Percentiles rank a stretch among this genome's conserved stretches.
Conservation (phyloP, 2,888 invertebrate species). For the Pasiphila rectangulata region DNA sequence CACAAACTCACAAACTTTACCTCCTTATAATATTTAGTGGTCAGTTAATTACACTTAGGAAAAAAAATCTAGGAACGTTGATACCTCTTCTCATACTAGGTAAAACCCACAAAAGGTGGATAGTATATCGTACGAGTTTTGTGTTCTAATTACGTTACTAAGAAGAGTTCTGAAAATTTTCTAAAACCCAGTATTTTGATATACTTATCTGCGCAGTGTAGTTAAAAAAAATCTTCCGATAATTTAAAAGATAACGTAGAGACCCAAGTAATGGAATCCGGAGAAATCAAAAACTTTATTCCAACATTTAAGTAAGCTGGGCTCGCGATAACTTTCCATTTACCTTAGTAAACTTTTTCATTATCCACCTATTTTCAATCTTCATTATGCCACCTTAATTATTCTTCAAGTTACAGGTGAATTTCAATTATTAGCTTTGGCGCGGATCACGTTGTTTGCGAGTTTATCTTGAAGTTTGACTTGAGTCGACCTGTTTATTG, state of each 20-base stretch:
- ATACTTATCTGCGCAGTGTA: no score
- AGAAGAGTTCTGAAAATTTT: no score
- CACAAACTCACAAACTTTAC: no score
- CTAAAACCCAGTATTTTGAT: no score
- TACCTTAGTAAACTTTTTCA: slow-evolving; percentile 27
- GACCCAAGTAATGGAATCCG: slow-evolving; percentile 27
- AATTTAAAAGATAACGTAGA: slow-evolving; percentile 27
- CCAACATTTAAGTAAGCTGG: slow-evolving; percentile 30
- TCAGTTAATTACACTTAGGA: slow-evolving; percentile 7
- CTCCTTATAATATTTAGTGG: no score
- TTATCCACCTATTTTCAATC: slow-evolving; percentile 25
- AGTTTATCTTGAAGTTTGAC: slow-evolving; percentile 7
- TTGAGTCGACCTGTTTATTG: neutral
- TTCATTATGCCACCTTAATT: slow-evolving; percentile 20
- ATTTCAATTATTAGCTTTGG: slow-evolving; percentile 15
- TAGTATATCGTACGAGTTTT: no score
- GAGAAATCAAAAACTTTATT: slow-evolving; percentile 30
- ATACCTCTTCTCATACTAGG: no score
- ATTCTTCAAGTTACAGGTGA: slow-evolving; percentile 17
- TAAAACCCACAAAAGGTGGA: no score
- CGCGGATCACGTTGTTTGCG: slow-evolving; percentile 4
- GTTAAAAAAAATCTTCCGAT: neutral
- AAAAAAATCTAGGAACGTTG: neutral
- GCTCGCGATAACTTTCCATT: slow-evolving; percentile 29
- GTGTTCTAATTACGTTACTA: no score